Evolutionary conservation across 2,113 vertebrate genomes (phyloP).

Genomic region (Syngnathus typhle): DNA sequence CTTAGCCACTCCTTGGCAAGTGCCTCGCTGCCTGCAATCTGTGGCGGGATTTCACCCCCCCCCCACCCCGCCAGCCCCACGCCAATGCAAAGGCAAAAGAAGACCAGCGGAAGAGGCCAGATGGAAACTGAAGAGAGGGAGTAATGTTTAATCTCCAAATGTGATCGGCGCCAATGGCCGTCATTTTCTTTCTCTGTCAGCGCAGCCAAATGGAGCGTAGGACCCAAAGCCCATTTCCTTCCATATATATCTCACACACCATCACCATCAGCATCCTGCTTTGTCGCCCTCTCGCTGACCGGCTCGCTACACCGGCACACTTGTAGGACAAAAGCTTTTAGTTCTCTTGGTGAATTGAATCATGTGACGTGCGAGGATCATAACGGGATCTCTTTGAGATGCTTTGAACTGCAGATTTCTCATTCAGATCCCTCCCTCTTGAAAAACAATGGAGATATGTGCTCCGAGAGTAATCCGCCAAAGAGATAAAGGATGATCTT

Average conservation of each 20-base stretch:
- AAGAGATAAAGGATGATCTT: not conserved
- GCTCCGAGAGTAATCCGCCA: not conserved
- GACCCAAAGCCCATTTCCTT: constrained; percentile 69
- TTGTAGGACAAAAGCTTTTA: not conserved
- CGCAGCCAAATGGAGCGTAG: constrained; percentile 71
- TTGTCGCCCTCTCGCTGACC: constrained; percentile 15
- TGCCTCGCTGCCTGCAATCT: constrained; percentile 61
- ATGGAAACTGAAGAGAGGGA: constrained; percentile 33
- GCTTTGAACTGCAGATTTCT: not conserved
- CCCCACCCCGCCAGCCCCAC: not conserved
- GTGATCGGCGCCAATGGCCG: constrained; percentile 71
- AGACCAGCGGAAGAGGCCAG: constrained; percentile 23
- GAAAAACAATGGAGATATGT: not conserved
- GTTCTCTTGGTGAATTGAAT: not conserved
- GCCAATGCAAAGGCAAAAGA: constrained; percentile 48
- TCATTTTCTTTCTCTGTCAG: constrained; percentile 66
- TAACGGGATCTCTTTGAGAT: not conserved
- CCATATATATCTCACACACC: constrained; percentile 24
- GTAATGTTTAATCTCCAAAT: constrained; percentile 73
- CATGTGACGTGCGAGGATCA: not conserved
- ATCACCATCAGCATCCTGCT: constrained; percentile 15
- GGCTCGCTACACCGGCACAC: not conserved
- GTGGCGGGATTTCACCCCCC: constrained; percentile 41
- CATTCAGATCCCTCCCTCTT: not conserved
- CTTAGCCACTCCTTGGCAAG: constrained; percentile 57